Base-by-base conservation (phyloP, 1,140 invertebrate genomes). In the Bombus huntii region DNA sequence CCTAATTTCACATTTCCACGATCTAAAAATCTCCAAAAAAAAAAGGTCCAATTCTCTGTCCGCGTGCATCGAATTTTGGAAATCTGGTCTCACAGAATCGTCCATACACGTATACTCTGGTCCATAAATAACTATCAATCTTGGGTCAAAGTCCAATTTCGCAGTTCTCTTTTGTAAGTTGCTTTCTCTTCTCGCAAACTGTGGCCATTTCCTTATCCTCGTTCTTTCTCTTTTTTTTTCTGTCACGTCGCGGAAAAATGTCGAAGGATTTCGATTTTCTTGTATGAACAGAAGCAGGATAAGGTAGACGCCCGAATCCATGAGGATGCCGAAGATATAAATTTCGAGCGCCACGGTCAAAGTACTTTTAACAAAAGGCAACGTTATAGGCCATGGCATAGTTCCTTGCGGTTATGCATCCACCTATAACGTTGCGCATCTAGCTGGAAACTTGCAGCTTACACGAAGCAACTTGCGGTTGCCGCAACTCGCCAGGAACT, bases 381-480 rank as follows among this genome's bases (percentile, higher is more conserved):
- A 57, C 44, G 88, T 86, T 89, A 89, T 80, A 78, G 72, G 66
- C 68, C 81, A 80, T 86, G 89, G 90, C 84, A 89, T 81, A 88
- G 89, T 91, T 89, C 68, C 73, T 44, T 82, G 89, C 76, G 89
- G 89, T 91, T 88, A 83, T 87, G 86, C 88, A 87, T 87, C 87
- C 79, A 81, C 81, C 84, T 91, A 87, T 82, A 87, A 88, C 80
- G 87, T 71, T 86, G 71, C 87, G 72, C 87, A 81, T 85, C 89
- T 85, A 81, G 77, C 87, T 84, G 44, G 42, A 86, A 87, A 86
- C 82, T 84, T 53, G 81, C 83, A 90, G 47, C 70, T 87, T 81
- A 87, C 87, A 89, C 70, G 82, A 81, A 83, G 87, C 90, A 89
- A 87, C 88, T 89, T 89, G 90, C 76, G 90, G 88, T 89, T 89